phyloP scores from a whole-genome alignment of 2,797 vertebrate species.

The Cossypha dichroa region DNA sequence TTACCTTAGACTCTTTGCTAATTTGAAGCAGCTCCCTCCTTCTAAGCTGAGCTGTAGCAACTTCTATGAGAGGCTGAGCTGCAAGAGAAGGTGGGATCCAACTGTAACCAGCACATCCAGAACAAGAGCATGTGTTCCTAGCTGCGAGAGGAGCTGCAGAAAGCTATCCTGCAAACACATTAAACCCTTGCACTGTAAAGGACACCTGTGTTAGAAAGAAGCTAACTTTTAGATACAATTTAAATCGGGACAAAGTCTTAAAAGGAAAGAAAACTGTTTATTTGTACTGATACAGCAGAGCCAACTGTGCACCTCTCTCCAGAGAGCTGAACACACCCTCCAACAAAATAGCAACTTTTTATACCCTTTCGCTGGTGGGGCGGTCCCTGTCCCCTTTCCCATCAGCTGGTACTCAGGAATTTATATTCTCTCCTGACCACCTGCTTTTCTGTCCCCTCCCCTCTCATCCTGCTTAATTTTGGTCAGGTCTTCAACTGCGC shows the following conservation, averaged over 20 bases:
- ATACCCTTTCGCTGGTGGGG: accelerated
- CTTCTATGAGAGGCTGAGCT: neutral
- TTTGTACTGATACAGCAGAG: neutral
- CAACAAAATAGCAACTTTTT: neutral
- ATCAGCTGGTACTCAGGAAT: accelerated
- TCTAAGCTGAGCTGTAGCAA: neutral
- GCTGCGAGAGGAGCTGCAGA: too few species aligned
- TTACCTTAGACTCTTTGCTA: neutral
- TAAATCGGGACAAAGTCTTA: accelerated
- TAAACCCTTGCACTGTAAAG: accelerated
- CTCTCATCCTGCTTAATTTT: neutral
- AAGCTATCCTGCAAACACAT: neutral
- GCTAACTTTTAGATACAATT: neutral
- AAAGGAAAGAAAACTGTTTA: neutral
- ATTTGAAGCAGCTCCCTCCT: neutral
- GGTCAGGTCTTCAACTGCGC: accelerated
- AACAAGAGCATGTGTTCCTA: neutral
- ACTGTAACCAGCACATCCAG: accelerated
- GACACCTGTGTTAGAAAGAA: neutral
- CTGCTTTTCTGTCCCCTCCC: neutral
- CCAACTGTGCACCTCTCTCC: accelerated
- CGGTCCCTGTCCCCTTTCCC: accelerated
- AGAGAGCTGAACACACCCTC: accelerated
- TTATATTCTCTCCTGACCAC: accelerated
- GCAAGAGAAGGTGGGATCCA: neutral